These are phyloP conservation scores for Eptesicus fuscus DNA, from an alignment of 2,113 vertebrate genomes.

Conservation along the genomic window DNA sequence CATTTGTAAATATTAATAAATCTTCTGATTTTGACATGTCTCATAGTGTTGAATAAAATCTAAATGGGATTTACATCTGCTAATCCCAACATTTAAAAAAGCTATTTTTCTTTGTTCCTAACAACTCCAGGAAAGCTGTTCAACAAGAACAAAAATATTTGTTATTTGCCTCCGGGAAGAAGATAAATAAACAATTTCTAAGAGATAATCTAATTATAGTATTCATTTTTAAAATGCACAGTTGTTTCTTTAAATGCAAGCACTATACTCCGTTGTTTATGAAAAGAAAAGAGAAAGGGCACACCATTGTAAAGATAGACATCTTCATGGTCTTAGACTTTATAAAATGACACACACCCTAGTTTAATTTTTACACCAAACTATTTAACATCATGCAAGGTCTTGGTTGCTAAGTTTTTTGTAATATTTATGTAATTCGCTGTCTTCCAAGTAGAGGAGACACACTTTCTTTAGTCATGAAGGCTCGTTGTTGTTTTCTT, in stretches of 20 bases:
- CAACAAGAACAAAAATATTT: background rate
- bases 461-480: background rate
- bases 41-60: constrained; percentile 3
- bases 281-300: background rate
- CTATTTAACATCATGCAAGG: background rate
- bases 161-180: constrained; percentile 11
- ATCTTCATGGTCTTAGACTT: background rate
- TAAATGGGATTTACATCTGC: background rate
- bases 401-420: background rate
- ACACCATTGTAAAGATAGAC: background rate
- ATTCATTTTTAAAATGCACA: background rate
- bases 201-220: background rate
- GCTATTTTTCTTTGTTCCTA: constrained; percentile 1
- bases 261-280: background rate
- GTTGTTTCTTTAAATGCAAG: background rate
- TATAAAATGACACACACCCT: background rate
- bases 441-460: background rate
- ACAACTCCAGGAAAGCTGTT: background rate
- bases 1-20: background rate
- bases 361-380: background rate
- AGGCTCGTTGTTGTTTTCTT: background rate
- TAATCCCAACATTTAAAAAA: background rate
- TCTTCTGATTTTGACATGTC: background rate
- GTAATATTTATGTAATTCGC: background rate
- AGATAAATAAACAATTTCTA: background rate